A percentile compares a stretch with the other conserved stretches of the same genome.
Conservation (phyloP, 1,140 invertebrate species). For the Anagrus nilaparvatae region DNA sequence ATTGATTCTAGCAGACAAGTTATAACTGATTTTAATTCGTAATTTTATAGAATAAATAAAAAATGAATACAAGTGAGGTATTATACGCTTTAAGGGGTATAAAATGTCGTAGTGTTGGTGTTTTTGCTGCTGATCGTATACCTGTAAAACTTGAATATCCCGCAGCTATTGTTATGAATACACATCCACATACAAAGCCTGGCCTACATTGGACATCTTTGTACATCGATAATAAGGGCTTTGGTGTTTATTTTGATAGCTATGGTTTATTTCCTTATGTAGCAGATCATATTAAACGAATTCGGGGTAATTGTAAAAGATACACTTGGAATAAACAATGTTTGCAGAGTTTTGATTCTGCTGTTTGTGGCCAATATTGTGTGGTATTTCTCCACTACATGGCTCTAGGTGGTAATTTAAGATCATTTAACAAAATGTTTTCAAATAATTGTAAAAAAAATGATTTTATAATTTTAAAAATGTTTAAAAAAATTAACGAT, state of each 20-base stretch:
- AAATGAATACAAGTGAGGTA: too few relatives aligned
- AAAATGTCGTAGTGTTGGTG: too few relatives aligned
- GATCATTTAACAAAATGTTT: too few relatives aligned
- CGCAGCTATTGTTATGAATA: not conserved
- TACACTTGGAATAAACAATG: not conserved
- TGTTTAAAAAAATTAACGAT: too few relatives aligned
- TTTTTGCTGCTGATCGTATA: too few relatives aligned
- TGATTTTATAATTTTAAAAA: too few relatives aligned
- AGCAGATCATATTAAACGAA: not conserved
- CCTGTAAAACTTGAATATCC: too few relatives aligned
- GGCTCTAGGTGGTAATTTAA: too few relatives aligned
- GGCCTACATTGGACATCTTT: not conserved
- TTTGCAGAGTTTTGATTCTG: not conserved
- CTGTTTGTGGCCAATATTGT: not conserved
- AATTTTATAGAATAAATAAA: too few relatives aligned
- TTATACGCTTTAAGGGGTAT: too few relatives aligned
- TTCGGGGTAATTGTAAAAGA: not conserved
- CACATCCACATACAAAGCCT: not conserved
- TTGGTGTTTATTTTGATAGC: not conserved
- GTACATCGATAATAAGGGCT: not conserved
- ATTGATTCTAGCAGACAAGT: conserved; percentile 24
- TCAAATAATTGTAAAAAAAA: too few relatives aligned
- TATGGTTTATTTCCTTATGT: not conserved
- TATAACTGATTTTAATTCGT: conserved; percentile 20
- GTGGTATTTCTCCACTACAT: not conserved